Evolutionary conservation across 1,140 invertebrate genomes (phyloP).

Genomic region (Aphidius gifuensis): DNA sequence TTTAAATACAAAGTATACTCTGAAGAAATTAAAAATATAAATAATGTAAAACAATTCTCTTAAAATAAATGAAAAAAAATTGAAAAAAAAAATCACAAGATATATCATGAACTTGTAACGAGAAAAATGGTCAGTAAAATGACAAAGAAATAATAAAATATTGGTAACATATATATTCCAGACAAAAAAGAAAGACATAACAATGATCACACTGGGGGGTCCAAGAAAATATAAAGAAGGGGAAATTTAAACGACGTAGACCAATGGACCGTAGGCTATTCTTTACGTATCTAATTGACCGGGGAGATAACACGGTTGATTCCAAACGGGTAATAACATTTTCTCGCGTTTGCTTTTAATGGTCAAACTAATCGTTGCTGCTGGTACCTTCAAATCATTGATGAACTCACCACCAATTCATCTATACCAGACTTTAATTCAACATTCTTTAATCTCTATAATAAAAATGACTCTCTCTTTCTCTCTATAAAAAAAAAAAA

Average conservation of each 20-base stretch:
- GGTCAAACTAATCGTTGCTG: constrained; percentile 43
- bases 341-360: constrained; percentile 41
- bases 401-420: neutral
- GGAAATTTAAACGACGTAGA: constrained; percentile 24
- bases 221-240: neutral
- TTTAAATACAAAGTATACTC: too few relatives aligned
- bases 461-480: too few relatives aligned
- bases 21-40: too few relatives aligned
- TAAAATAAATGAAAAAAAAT: too few relatives aligned
- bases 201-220: neutral
- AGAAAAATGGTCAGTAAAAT: constrained; percentile 18
- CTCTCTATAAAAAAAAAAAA: too few relatives aligned
- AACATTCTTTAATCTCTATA: too few relatives aligned
- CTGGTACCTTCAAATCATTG: constrained; percentile 34
- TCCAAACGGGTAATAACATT: constrained; percentile 42
- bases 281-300: constrained; percentile 48
- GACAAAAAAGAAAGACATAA: constrained; percentile 8
- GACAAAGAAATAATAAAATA: constrained; percentile 9
- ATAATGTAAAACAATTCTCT: too few relatives aligned
- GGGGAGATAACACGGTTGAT: constrained; percentile 44
- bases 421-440: neutral
- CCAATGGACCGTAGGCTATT: constrained; percentile 42
- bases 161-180: neutral
- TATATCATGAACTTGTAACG: neutral
- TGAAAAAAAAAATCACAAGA: neutral